Evolutionary conservation across 2,888 invertebrate species (phyloP).

Genomic region (Sinotaia quadrata): DNA sequence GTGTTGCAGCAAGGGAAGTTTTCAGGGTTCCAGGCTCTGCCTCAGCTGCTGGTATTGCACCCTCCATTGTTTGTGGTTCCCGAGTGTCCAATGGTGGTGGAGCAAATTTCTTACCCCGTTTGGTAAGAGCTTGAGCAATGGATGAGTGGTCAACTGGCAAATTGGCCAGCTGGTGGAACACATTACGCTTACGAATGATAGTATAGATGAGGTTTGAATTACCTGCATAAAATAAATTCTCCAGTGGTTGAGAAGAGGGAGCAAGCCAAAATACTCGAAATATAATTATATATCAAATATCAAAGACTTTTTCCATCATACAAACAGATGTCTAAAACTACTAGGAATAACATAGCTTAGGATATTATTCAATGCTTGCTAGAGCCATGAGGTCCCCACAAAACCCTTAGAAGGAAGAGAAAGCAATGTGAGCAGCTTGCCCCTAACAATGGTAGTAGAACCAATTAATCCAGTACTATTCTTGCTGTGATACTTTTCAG

Average conservation of each 20-base stretch:
- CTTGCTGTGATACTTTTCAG: no score
- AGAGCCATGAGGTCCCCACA: no score
- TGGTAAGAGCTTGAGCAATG: conserved; percentile 82
- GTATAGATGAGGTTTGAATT: conserved; percentile 99
- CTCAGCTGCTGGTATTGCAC: conserved; percentile 69
- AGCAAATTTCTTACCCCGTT: conserved; percentile 67
- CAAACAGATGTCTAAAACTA: no score
- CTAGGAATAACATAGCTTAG: no score
- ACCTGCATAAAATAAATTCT: conserved; percentile 75
- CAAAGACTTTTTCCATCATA: no score
- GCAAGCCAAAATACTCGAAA: no score
- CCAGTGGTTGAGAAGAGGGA: neutral
- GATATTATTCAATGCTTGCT: no score
- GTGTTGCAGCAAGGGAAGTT: conserved; percentile 90
- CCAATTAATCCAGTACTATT: no score
- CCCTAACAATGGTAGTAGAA: no score
- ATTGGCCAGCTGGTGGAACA: conserved; percentile 98
- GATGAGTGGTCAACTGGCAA: conserved; percentile 92
- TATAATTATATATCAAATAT: no score
- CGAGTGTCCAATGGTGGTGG: conserved; percentile 50
- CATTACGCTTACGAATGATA: conserved; percentile 97
- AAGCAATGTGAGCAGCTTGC: no score
- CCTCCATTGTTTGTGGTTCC: conserved; percentile 69
- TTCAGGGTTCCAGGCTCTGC: conserved; percentile 84
- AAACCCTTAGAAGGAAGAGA: no score